Evolutionary conservation across 64 coral and sea anemone genomes (phyloP).

Genomic region (Exaiptasia diaphana): DNA sequence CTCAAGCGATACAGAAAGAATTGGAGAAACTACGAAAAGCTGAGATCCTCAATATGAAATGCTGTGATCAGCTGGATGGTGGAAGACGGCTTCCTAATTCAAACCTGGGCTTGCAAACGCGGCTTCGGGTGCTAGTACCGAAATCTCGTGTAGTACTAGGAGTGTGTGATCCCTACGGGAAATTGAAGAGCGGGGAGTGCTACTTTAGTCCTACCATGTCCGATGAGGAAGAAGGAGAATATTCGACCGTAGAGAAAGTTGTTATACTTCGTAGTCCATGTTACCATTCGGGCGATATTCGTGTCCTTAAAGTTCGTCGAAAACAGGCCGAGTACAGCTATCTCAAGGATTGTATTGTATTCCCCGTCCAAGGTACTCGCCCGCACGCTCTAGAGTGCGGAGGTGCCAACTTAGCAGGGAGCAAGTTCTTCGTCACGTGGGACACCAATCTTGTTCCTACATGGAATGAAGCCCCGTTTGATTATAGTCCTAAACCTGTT

Average conservation of each 20-base stretch:
- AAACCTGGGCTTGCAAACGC: not conserved
- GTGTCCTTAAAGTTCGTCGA: slow-evolving; percentile 26
- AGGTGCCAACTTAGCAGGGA: slow-evolving; percentile 37
- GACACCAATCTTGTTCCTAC: slow-evolving; percentile 53
- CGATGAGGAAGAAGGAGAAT: slow-evolving; percentile 22
- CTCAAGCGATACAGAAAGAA: not conserved
- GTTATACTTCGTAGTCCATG: slow-evolving; percentile 50
- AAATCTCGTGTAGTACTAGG: slow-evolving; percentile 74
- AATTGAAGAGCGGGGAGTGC: slow-evolving; percentile 55
- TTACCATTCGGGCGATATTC: slow-evolving; percentile 73
- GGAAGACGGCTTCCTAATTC: not conserved
- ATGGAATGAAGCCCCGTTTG: not conserved
- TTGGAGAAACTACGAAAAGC: not conserved
- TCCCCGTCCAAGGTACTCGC: slow-evolving; percentile 37
- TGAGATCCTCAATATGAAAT: slow-evolving; percentile 2
- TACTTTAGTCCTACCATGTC: slow-evolving; percentile 57
- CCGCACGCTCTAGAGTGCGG: slow-evolving; percentile 21
- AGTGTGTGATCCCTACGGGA: slow-evolving; percentile 67
- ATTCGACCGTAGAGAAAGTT: slow-evolving; percentile 10
- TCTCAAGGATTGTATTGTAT: slow-evolving; percentile 67
- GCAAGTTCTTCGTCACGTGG: slow-evolving; percentile 80
- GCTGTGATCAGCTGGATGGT: not conserved
- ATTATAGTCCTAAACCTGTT: slow-evolving; percentile 45
- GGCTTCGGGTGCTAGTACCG: slow-evolving; percentile 57
- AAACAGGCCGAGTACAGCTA: slow-evolving; percentile 1